Conservation (phyloP, 2,113 vertebrate species). For the Fregetta grallaria region DNA sequence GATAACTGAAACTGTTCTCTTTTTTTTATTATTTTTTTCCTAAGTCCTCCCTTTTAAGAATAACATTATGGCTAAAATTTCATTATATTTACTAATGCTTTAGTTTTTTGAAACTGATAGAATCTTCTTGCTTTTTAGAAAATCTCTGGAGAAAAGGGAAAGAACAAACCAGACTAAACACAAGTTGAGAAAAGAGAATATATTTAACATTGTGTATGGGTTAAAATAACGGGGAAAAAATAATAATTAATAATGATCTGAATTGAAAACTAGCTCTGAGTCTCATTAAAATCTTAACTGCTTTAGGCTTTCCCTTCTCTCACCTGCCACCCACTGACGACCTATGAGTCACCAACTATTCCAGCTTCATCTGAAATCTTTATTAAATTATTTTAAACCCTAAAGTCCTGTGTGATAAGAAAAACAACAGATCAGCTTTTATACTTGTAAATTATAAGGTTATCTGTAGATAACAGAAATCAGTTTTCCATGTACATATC, state of each 20-base stretch:
- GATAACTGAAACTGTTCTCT: neutral
- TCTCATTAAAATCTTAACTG: slow-evolving; percentile 86
- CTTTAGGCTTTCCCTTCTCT: slow-evolving; percentile 86
- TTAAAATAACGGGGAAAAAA: slow-evolving; percentile 80
- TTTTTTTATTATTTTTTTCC: neutral
- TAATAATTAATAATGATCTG: slow-evolving; percentile 68
- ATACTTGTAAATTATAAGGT: slow-evolving; percentile 49
- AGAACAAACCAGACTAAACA: slow-evolving; percentile 14
- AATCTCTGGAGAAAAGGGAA: neutral
- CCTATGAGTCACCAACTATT: slow-evolving; percentile 94
- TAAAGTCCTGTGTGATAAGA: slow-evolving; percentile 75
- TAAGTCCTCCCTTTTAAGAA: neutral
- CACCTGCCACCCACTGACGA: slow-evolving; percentile 92
- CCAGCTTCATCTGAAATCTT: slow-evolving; percentile 86
- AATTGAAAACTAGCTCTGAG: slow-evolving; percentile 76
- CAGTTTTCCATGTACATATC: neutral
- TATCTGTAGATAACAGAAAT: neutral
- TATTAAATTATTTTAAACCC: slow-evolving; percentile 91
- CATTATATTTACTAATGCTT: neutral
- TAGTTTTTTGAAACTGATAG: neutral
- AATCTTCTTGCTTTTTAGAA: neutral
- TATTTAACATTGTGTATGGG: slow-evolving; percentile 45
- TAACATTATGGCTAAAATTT: neutral
- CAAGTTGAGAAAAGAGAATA: neutral
- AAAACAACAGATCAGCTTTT: slow-evolving; percentile 66